Percentiles rank a stretch among this genome's conserved stretches.
Conservation (phyloP, 2,888 invertebrate species). For the Smittia aterrima region DNA sequence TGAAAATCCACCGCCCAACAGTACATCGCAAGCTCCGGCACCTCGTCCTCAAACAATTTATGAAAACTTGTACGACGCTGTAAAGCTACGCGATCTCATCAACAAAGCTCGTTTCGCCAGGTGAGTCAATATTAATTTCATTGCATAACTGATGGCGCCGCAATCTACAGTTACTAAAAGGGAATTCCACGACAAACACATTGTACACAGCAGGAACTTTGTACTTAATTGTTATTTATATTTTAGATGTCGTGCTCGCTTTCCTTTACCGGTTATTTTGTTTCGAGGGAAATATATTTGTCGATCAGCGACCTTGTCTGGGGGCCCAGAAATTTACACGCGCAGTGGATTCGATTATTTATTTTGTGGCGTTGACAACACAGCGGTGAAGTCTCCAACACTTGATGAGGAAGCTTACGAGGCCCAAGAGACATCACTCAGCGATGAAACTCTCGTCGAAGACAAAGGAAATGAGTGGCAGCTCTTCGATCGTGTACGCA, state of each 20-base stretch:
- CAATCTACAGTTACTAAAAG: neutral
- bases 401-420: conserved; percentile 46
- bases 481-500: conserved; percentile 63
- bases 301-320: conserved; percentile 72
- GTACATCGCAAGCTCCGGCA: conserved; percentile 44
- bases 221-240: neutral
- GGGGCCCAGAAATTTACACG: conserved; percentile 71
- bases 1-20: conserved; percentile 48
- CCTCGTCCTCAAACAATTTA: conserved; percentile 57
- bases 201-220: no score
- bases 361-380: conserved; percentile 46
- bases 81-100: conserved; percentile 63
- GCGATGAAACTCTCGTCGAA: conserved; percentile 43
- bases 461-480: conserved; percentile 54
- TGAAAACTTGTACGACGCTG: conserved; percentile 59
- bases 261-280: conserved; percentile 74
- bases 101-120: conserved; percentile 66
- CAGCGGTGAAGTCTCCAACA: neutral
- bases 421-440: conserved; percentile 45
- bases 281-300: conserved; percentile 71
- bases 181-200: no score
- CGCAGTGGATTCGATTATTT: conserved; percentile 61
- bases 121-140: conserved; percentile 44
- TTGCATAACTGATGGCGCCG: neutral
- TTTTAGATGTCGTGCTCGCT: conserved; percentile 67